Base-by-base conservation (phyloP, 2,113 vertebrate species). In the Gnathonemus longibarbis region DNA sequence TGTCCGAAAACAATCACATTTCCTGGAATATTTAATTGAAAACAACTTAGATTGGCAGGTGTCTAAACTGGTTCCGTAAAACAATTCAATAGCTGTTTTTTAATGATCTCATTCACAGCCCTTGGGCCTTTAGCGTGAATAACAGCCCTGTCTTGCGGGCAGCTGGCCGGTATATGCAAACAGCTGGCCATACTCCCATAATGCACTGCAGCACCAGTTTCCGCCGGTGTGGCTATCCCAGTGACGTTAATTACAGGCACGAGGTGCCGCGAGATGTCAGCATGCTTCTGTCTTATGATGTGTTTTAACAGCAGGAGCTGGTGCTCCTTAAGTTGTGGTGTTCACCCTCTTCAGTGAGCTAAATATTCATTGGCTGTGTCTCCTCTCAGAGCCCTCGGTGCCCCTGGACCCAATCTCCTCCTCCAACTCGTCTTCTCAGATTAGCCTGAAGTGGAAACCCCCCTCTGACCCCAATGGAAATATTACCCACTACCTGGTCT, bases 401-500 rank as follows among this genome's bases (percentile, higher is more conserved):
- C 98, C 98, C 0, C 94, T 98, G 84, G 98, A 99, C 91, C 97
- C 98, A 0, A 97, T 97, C 48, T 98, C 98, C 0, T 97, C 97
- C 35, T 99, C 98, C 86, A 99, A 98, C 93, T 98, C 98, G 3
- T 98, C 98, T 0, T 98, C 98, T 46, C 97, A 98, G 95, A 99
- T 99, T 91, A 97, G 97, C 87, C 91, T 99, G 90, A 99, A 98
- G 94, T 99, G 98, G 98, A 99, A 98, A 80, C 96, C 97, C 0
- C 98, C 98, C 83, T 96, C 96, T 0, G 97, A 97, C 91, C 98
- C 98, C 91, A 99, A 99, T 0, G 98, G 98, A 13, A 99, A 99
- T 94, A 97, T 99, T 95, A 99, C 98, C 0, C 97, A 99, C 95
- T 99, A 99, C 94, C 93, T 97, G 91, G 97, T 99, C 42, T 96